These are phyloP conservation scores for Drosophila insularis DNA, from an alignment of 1,140 invertebrate genomes.

Conservation along the genomic window DNA sequence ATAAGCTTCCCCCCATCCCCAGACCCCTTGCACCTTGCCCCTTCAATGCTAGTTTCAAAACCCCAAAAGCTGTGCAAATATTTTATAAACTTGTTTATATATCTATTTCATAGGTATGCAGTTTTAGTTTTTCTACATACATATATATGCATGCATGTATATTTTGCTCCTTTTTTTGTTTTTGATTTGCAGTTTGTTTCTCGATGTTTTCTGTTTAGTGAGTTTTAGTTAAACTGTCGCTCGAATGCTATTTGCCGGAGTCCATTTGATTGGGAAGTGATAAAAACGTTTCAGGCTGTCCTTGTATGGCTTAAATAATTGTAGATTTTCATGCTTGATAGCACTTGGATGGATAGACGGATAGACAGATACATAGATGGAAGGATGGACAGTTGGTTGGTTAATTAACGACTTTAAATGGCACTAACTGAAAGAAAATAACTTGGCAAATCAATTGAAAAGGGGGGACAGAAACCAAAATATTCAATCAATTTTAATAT, in stretches of 20 bases:
- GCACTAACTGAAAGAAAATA: background rate
- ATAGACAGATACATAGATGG: background rate
- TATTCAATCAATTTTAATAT: too few relatives aligned
- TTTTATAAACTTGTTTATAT: conserved; percentile 60
- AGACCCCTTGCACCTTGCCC: background rate
- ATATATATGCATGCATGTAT: background rate
- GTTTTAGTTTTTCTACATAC: conserved; percentile 1
- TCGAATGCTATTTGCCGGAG: conserved; percentile 3
- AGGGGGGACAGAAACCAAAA: too few relatives aligned
- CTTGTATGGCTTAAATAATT: background rate
- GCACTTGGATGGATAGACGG: background rate
- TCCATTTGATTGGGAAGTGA: conserved; percentile 33
- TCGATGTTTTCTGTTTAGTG: conserved; percentile 3
- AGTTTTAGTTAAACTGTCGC: conserved; percentile 36
- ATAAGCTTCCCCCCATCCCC: background rate
- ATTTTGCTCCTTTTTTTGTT: background rate
- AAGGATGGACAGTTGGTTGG: too few relatives aligned
- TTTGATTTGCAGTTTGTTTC: conserved; percentile 21
- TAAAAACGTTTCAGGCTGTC: conserved; percentile 22
- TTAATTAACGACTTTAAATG: background rate
- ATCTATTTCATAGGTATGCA: conserved; percentile 28
- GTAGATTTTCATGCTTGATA: background rate
- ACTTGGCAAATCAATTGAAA: background rate
- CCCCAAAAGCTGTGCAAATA: conserved; percentile 46
- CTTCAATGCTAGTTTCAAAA: conserved; percentile 3